Conservation (phyloP, 2,888 invertebrate species). For the Drosophila mulleri region DNA sequence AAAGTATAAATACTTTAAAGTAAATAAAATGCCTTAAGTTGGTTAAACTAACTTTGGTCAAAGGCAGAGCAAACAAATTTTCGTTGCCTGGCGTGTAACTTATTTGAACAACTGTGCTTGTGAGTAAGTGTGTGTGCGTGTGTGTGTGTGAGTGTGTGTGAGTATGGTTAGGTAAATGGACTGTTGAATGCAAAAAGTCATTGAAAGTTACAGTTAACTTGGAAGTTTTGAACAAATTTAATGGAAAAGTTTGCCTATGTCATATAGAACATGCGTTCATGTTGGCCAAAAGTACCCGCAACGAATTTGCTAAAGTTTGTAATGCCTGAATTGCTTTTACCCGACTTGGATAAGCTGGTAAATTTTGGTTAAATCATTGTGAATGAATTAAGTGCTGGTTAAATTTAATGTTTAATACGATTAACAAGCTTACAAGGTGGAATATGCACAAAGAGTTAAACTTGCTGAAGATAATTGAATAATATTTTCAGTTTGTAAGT, state of each 20-base stretch:
- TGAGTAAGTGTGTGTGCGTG: neutral
- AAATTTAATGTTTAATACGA: conserved; percentile 22
- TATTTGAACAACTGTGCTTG: conserved; percentile 25
- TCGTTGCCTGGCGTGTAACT: conserved; percentile 52
- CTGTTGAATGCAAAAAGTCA: conserved; percentile 69
- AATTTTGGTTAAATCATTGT: conserved; percentile 41
- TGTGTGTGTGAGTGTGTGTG: neutral
- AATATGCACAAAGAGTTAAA: neutral
- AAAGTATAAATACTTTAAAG: conserved; percentile 15
- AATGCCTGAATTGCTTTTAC: conserved; percentile 39
- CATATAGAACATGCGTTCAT: conserved; percentile 50
- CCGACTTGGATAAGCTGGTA: conserved; percentile 32
- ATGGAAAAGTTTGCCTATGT: conserved; percentile 58
- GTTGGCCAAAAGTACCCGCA: conserved; percentile 23
- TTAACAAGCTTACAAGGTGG: conserved; percentile 14
- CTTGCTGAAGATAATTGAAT: neutral
- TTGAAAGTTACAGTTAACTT: conserved; percentile 64
- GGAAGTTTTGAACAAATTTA: conserved; percentile 62
- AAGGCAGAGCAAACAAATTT: conserved; percentile 31
- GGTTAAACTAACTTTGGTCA: conserved; percentile 47
- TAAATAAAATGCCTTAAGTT: conserved; percentile 27
- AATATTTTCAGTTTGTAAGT: neutral
- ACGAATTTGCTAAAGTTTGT: conserved; percentile 43
- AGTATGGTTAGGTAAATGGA: conserved; percentile 55
- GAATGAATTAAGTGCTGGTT: conserved; percentile 19